Evolutionary conservation across 2,888 invertebrate genomes (phyloP).

Genomic region (Arctia plantaginis): DNA sequence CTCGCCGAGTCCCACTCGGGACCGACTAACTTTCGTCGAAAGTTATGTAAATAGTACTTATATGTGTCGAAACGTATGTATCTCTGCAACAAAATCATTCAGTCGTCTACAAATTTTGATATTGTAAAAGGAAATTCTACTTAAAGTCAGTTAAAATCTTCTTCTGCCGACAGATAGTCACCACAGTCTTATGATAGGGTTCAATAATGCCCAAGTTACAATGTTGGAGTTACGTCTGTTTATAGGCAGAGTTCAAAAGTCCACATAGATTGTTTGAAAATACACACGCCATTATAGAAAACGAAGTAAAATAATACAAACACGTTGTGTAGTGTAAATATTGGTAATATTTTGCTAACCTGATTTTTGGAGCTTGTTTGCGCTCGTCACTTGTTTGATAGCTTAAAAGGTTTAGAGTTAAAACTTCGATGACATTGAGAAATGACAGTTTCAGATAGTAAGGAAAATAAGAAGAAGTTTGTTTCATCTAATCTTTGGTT

Average conservation of each 20-base stretch:
- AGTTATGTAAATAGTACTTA: no score
- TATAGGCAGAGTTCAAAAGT: background rate
- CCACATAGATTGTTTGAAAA: background rate
- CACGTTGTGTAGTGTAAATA: slow-evolving; percentile 11
- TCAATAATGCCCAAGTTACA: no score
- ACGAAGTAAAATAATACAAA: slow-evolving; percentile 8
- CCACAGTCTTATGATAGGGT: no score
- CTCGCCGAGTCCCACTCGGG: background rate
- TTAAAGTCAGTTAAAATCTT: background rate
- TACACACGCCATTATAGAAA: background rate
- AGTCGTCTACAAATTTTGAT: background rate
- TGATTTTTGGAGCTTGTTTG: slow-evolving; percentile 23
- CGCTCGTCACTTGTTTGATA: slow-evolving; percentile 27
- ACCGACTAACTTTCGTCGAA: background rate
- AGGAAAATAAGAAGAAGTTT: slow-evolving; percentile 4
- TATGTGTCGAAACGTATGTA: background rate
- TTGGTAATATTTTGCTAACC: slow-evolving; percentile 21
- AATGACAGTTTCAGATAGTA: slow-evolving; percentile 17
- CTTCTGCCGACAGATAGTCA: background rate
- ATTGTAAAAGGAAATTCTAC: background rate
- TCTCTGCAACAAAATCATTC: background rate
- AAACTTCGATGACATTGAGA: slow-evolving; percentile 9
- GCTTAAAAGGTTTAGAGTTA: slow-evolving; percentile 35
- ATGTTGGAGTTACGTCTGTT: no score
- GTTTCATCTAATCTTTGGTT: background rate